Percentiles rank a stretch among this genome's conserved stretches.
Conservation (phyloP, 2,113 vertebrate species). For the Spea bombifrons region DNA sequence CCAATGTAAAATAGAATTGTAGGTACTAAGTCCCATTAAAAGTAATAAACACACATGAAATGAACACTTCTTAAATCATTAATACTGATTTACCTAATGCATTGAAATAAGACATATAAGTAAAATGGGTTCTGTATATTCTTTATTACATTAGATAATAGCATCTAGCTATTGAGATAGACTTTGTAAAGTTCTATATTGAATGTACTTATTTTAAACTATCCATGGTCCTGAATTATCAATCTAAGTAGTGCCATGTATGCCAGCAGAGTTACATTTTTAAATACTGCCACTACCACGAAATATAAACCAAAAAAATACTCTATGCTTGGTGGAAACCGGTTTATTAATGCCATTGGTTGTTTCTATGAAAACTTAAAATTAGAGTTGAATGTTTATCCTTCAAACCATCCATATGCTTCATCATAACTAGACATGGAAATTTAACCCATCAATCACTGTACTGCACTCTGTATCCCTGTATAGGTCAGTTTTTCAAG, state of each 20-base stretch:
- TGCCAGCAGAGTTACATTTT: no score
- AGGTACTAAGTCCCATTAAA: no score
- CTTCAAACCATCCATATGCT: not conserved
- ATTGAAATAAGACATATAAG: no score
- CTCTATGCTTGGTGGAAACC: not conserved
- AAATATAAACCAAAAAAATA: not conserved
- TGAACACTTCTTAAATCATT: no score
- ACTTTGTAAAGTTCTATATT: no score
- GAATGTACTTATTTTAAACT: not conserved
- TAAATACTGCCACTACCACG: not conserved
- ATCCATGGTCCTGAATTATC: not conserved
- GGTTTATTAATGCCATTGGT: not conserved
- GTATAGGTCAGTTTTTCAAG: constrained; percentile 13
- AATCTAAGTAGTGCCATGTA: no score
- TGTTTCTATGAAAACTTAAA: not conserved
- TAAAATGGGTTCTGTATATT: no score
- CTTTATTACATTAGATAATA: no score
- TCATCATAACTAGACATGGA: not conserved
- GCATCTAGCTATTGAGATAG: no score
- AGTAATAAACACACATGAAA: no score
- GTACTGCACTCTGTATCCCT: not conserved
- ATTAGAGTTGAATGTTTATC: not conserved
- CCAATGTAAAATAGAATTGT: no score
- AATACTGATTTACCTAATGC: no score
- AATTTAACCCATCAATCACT: constrained; percentile 27